Evolutionary conservation across 2,113 vertebrate species (phyloP).

Genomic region (Polypterus bichir): DNA sequence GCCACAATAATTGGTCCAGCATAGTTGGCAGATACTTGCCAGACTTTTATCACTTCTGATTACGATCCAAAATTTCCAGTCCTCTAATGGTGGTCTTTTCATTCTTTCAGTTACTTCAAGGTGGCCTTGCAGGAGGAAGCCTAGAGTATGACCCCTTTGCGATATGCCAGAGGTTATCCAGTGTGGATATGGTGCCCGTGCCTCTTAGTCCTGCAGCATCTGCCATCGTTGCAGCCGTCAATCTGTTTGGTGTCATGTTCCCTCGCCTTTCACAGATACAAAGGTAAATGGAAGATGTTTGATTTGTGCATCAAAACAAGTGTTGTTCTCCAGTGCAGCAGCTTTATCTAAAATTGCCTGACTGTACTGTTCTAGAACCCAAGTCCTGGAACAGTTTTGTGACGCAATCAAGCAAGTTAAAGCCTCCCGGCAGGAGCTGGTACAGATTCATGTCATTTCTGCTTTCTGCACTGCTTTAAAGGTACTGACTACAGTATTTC

Average conservation of each 20-base stretch:
- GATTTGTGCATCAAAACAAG: too few relatives aligned
- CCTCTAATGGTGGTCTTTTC: not conserved
- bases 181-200: constrained; percentile 52
- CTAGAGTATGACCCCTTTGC: constrained; percentile 74
- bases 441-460: constrained; percentile 65
- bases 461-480: constrained; percentile 74
- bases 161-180: constrained; percentile 50
- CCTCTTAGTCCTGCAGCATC: constrained; percentile 58
- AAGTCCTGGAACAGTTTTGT: constrained; percentile 68
- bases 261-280: constrained; percentile 62
- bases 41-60: too few relatives aligned
- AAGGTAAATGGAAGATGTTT: constrained; percentile 49
- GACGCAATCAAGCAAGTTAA: constrained; percentile 70
- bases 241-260: constrained; percentile 71
- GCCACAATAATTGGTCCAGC: too few relatives aligned
- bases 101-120: constrained; percentile 53
- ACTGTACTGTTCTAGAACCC: constrained; percentile 44
- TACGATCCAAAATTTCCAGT: too few relatives aligned
- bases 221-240: constrained; percentile 52
- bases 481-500: constrained; percentile 41
- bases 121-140: constrained; percentile 56
- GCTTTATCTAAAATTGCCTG: constrained; percentile 4
- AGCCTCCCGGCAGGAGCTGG: constrained; percentile 65
- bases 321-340: not conserved
- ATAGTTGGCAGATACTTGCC: too few relatives aligned